Base-by-base conservation (phyloP, 2,113 vertebrate genomes). In the Pelecanus crispus region DNA sequence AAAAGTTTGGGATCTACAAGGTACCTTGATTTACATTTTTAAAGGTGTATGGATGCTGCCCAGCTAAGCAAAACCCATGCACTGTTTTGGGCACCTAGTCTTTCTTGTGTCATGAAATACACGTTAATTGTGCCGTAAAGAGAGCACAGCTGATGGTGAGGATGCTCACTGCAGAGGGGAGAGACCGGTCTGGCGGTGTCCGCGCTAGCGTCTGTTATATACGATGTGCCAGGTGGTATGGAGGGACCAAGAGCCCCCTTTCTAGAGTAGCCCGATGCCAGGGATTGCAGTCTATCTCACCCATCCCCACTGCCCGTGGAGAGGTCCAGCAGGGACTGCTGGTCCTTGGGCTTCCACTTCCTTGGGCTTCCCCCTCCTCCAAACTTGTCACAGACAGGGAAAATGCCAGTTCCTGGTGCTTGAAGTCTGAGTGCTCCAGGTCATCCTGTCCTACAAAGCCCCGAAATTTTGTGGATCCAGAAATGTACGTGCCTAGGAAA, bases 141-240 rank as follows among this genome's bases (percentile, higher is more conserved):
- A 66, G 38, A 50, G 40, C 18, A 31, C 31, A 78, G 31, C 11
- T 70, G n/a, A 40, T 25, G 42, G 71, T 11, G 61, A 71, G 16
- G 10, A 20, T 67, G 52, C 29, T 44, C 47, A 12, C 36, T 59
- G 56, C 26, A 67, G 73, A 82, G 42, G 16, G 19, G 5, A 80
- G 16, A 56, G 13, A 13, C 38, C 29, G 36, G 18, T 47, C 38
- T 78, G 65, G 10, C 52, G 63, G 17, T 58, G 10, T 42, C 52
- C 17, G 1, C 4, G 3, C 32, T 40, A 21, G 5, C 0, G 0
- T 38, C 74, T 70, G 7, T 17, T 32, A 44, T 17, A n/a, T 28
- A 24, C 0, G 2, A 52, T n/a, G 20, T 10, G 3, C 38, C 6
- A 8, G 24, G 15, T 2, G 3, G 42, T 70, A 26, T 8, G n/a